Base-by-base conservation (phyloP, 2,888 invertebrate species). In the Cinara cedri region DNA sequence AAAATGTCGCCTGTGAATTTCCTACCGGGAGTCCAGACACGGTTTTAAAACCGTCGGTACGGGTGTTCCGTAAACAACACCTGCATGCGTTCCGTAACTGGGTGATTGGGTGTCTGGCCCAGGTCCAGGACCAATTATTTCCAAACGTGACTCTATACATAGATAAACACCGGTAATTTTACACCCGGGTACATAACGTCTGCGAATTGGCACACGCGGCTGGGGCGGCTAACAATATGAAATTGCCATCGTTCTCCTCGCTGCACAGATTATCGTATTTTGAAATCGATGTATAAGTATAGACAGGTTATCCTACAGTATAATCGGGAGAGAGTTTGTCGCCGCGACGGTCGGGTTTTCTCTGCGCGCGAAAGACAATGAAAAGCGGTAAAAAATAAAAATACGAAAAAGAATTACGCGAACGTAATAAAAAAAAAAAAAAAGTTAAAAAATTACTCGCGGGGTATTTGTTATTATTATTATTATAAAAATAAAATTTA, bases 281-380 rank as follows among this genome's bases (percentile, higher is more conserved):
- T 51, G 14, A 49, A 72, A 60, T 49, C 19, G 26, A 49, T 34
- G 6, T 34, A 34, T 34, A 34, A 6, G 34, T 34, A 34, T 34
- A n/a, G n/a, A n/a, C n/a, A n/a, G n/a, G n/a, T n/a, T n/a, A n/a
- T n/a, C n/a, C n/a, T n/a, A n/a, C n/a, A n/a, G 6, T 34, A 34
- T 51, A 60, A 60, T 26, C 46, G 14, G 44, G 44, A 26, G 57
- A 71, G 44, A 65, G 46, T 14, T 19, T 1, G 63, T 46, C 44
- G 51, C 26, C 49, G 62, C 60, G 60, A 60, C 49, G 3, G 11
- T 42, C 21, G 51, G 16, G 51, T 74, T 63, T 51, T 42, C 42
- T 74, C 49, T 3, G 3, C 2, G 11, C n/a, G 3, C 2, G 11
- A 51, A 74, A 51, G 51, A 74, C 72, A 74, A 51, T 63, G 34